phyloP scores from a whole-genome alignment of 2,113 vertebrate species.

The Thunnus thynnus region DNA sequence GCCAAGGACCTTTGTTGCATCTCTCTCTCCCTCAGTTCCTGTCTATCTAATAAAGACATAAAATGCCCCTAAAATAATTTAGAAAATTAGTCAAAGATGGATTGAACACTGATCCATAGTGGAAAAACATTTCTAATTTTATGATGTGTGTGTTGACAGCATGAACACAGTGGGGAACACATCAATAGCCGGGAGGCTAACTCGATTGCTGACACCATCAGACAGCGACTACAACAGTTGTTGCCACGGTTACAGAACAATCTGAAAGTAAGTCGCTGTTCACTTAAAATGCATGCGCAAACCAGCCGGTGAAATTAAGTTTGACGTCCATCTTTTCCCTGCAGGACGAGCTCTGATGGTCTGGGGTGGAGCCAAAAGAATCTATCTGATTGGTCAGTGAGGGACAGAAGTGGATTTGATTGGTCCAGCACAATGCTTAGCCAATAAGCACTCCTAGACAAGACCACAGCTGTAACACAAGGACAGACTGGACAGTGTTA shows the following conservation, averaged over 20 bases:
- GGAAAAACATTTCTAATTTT: background rate
- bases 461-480: conserved; percentile 13
- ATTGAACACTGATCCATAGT: no score
- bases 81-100: no score
- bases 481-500: conserved; percentile 16
- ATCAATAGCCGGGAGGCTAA: conserved; percentile 91
- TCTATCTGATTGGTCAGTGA: conserved; percentile 31
- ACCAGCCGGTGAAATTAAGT: background rate
- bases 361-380: background rate
- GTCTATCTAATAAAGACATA: no score
- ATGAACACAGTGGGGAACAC: conserved; percentile 79
- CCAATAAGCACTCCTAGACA: conserved; percentile 34
- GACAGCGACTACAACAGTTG: conserved; percentile 86
- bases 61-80: no score
- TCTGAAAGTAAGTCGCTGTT: conserved; percentile 83
- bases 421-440: conserved; percentile 15
- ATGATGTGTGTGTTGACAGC: conserved; percentile 43
- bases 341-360: conserved; percentile 78
- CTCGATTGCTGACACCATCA: conserved; percentile 88
- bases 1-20: no score
- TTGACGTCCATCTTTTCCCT: background rate
- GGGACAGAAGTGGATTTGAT: conserved; percentile 23
- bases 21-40: no score
- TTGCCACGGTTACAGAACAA: conserved; percentile 80
- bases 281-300: background rate